Percentiles rank a stretch among this genome's conserved stretches.
Conservation (phyloP, 1,140 invertebrate genomes). For the Ladona fulva region DNA sequence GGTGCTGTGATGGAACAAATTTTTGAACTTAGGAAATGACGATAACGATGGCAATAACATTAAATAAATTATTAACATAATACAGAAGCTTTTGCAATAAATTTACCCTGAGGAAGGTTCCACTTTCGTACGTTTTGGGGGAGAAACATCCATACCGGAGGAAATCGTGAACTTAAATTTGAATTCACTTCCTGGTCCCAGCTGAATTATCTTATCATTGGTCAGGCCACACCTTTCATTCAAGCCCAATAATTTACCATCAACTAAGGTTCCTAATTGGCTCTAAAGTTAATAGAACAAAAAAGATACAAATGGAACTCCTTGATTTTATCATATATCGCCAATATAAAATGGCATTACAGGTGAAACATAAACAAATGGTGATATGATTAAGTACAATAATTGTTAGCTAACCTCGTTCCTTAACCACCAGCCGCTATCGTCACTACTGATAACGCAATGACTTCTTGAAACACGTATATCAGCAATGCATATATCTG, state of each 20-base stretch:
- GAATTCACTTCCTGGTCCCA: slow-evolving; percentile 38
- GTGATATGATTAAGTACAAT: no score
- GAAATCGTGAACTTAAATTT: slow-evolving; percentile 29
- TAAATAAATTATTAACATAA: no score
- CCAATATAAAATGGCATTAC: no score
- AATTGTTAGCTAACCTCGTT: slow-evolving; percentile 34
- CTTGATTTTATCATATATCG: no score
- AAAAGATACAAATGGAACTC: not conserved
- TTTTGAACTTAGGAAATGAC: no score
- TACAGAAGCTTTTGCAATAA: no score
- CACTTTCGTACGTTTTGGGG: no score
- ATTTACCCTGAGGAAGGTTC: no score
- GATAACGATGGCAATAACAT: no score
- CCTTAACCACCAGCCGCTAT: slow-evolving; percentile 34
- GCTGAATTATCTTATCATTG: slow-evolving; percentile 39
- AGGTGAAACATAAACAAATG: no score
- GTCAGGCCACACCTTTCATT: slow-evolving; percentile 31
- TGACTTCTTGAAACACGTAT: slow-evolving; percentile 43
- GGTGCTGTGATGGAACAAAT: no score
- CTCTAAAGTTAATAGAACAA: not conserved
- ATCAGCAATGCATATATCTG: slow-evolving; percentile 38
- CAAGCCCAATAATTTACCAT: slow-evolving; percentile 33
- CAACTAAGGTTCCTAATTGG: slow-evolving; percentile 36
- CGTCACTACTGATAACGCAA: slow-evolving; percentile 36
- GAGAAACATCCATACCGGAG: no score